These are phyloP conservation scores for Oceanites oceanicus DNA, from an alignment of 2,113 vertebrate genomes.

Conservation along the genomic window DNA sequence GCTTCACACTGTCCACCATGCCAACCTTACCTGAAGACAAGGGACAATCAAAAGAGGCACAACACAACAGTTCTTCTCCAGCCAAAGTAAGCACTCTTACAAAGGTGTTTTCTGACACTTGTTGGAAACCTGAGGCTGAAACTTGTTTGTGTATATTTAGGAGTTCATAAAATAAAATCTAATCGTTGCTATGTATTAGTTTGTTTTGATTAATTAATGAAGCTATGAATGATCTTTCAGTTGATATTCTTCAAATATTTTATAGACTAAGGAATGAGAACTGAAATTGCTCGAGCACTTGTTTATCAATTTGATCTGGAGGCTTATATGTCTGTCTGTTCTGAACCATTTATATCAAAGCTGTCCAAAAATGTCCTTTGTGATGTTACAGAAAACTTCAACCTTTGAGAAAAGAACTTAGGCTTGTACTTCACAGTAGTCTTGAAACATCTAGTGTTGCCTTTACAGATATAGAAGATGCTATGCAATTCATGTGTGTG, in stretches of 20 bases:
- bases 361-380: neutral
- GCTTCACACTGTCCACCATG: slow-evolving; percentile 77
- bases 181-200: neutral
- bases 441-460: neutral
- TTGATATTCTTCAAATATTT: neutral
- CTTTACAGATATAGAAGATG: neutral
- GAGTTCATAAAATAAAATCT: neutral
- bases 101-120: neutral
- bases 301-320: neutral
- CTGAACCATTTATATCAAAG: neutral
- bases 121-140: neutral
- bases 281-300: neutral
- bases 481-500: neutral
- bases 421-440: neutral
- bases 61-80: slow-evolving; percentile 76
- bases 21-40: slow-evolving; percentile 91
- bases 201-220: neutral
- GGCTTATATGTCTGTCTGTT: neutral
- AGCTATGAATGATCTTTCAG: neutral
- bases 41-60: slow-evolving; percentile 84
- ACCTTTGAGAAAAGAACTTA: neutral
- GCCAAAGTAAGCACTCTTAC: slow-evolving; percentile 72
- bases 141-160: neutral
- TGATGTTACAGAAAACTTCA: neutral
- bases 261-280: neutral